These are phyloP conservation scores for Maconellicoccus hirsutus DNA, from an alignment of 1,140 invertebrate species.

Conservation along the genomic window DNA sequence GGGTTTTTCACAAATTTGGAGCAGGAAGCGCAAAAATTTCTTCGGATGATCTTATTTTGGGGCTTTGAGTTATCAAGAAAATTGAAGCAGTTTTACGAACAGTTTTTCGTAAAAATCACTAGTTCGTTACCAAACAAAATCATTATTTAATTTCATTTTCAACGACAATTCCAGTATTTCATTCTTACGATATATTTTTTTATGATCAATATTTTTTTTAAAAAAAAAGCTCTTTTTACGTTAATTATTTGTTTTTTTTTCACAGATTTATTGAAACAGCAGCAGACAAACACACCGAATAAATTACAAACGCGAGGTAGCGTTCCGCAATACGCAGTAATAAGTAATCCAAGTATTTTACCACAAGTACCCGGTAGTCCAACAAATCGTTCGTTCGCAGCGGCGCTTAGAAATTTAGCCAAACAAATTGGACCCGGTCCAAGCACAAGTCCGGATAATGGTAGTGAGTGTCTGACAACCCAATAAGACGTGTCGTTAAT, in stretches of 20 bases:
- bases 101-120: too few relatives aligned
- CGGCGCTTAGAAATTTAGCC: slow-evolving; percentile 63
- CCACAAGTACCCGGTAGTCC: slow-evolving; percentile 13
- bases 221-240: too few relatives aligned
- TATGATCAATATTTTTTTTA: too few relatives aligned
- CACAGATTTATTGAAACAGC: slow-evolving; percentile 13
- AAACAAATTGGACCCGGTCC: slow-evolving; percentile 55
- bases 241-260: not conserved
- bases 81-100: too few relatives aligned
- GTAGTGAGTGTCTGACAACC: not conserved
- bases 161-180: too few relatives aligned
- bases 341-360: slow-evolving; percentile 10
- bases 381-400: slow-evolving; percentile 49
- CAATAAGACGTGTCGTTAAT: slow-evolving; percentile 33
- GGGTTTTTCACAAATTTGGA: too few relatives aligned
- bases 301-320: not conserved
- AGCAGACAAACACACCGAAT: not conserved
- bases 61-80: too few relatives aligned
- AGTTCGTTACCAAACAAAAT: too few relatives aligned
- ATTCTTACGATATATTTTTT: too few relatives aligned
- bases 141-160: too few relatives aligned
- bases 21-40: too few relatives aligned
- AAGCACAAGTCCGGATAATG: slow-evolving; percentile 28
- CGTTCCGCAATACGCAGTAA: not conserved
- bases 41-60: too few relatives aligned